Base-by-base conservation (phyloP, 2,113 vertebrate genomes). In the Sorex araneus region DNA sequence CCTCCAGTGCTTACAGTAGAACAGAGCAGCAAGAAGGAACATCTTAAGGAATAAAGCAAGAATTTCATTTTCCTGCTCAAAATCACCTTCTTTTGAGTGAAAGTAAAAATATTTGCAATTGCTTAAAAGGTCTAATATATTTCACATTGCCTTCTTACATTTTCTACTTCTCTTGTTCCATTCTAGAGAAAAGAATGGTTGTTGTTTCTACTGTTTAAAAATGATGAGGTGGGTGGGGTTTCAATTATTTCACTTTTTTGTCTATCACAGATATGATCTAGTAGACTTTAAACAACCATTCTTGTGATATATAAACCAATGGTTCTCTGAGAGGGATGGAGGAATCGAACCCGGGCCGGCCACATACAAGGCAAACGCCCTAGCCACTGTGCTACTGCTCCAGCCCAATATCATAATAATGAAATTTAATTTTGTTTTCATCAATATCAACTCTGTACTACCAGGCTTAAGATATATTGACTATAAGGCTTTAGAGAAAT, bases 401-500 rank as follows among this genome's bases (percentile, higher is more conserved):
- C n/a, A n/a, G n/a, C n/a, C n/a, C n/a, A n/a, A 45, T 57, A 66
- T 70, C 9, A 54, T 84, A 43, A 63, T 54, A 79, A 32, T 47
- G 11, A 60, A 4, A 40, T 69, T 84, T 83, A 4, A 27, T 82
- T 82, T 87, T 78, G 19, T 77, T 78, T 90, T n/a, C 40, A 71
- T 80, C 4, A 60, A 40, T 63, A 4, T 3, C 21, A 84, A 11
- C 34, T 87, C n/a, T 60, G 3, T 77, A 7, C 21, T 60, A 47
- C 0, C 23, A 66, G 47, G 27, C 64, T 66, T 30, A 66, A 30
- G 64, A 30, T 66, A 66, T 28, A 2, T 66, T 27, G 28, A 30
- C 28, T 30, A 30, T 28, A 10, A 73, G n/a, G 34, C n/a, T 64
- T 90, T 64, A 30, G 15, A 57, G 76, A 93, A 5, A 34, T 60